A percentile compares a stretch with the other conserved stretches of the same genome.
Evolutionary conservation across 1,140 invertebrate genomes (phyloP).

Genomic region (Sarcophaga peregrina): DNA sequence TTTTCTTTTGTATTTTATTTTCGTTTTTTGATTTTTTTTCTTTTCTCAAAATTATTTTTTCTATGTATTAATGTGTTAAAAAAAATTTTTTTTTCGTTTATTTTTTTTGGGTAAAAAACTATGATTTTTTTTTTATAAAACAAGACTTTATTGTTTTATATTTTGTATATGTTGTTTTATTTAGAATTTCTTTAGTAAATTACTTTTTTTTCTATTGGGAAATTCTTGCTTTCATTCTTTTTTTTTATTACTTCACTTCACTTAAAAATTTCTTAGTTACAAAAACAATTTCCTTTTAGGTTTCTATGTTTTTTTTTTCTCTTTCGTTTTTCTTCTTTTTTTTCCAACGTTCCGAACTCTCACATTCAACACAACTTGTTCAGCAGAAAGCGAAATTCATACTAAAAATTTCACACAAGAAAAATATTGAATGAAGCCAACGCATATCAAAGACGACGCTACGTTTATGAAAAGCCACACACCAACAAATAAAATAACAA

Average conservation of each 20-base stretch:
- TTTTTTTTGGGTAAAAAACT: neutral
- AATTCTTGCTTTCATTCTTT: neutral
- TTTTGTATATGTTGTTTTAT: neutral
- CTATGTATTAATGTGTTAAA: neutral
- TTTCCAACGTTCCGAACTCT: conserved; percentile 37
- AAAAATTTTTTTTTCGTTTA: neutral
- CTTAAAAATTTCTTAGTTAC: neutral
- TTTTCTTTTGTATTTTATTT: neutral
- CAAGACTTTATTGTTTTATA: conserved; percentile 6
- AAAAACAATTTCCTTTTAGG: too few species aligned
- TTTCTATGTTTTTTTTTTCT: too few species aligned
- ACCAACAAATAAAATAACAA: neutral
- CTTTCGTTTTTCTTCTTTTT: conserved; percentile 5
- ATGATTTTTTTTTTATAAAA: conserved; percentile 22
- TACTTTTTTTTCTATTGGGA: neutral
- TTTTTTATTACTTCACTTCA: neutral
- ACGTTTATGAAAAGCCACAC: neutral
- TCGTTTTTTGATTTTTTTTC: conserved; percentile 34
- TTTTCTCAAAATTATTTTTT: too few species aligned
- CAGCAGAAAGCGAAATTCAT: conserved; percentile 57
- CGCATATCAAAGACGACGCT: conserved; percentile 11
- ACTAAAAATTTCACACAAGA: conserved; percentile 51
- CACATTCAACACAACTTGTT: conserved; percentile 55
- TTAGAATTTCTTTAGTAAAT: neutral
- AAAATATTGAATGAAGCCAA: conserved; percentile 39